Evolutionary conservation across 2,797 vertebrate genomes (phyloP).

Genomic region (Gymnodraco acuticeps): DNA sequence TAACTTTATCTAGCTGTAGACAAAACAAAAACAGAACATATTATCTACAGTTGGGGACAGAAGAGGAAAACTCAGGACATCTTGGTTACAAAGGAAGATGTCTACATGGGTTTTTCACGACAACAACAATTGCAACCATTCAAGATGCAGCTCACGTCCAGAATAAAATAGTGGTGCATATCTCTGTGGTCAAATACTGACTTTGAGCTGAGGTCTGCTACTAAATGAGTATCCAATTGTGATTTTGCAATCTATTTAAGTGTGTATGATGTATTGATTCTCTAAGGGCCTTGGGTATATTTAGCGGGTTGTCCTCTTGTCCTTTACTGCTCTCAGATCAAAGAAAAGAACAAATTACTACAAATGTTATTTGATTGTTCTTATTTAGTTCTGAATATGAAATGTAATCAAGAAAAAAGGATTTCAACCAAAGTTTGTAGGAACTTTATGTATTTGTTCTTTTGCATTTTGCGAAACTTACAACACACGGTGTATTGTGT

Average conservation of each 20-base stretch:
- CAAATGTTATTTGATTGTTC: neutral
- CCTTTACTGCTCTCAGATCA: slow-evolving; percentile 20
- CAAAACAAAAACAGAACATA: neutral
- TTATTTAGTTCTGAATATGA: neutral
- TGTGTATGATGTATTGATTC: slow-evolving; percentile 27
- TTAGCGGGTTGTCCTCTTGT: slow-evolving; percentile 2
- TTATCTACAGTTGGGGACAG: neutral
- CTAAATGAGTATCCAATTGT: slow-evolving; percentile 32
- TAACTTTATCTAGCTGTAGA: slow-evolving; percentile 87
- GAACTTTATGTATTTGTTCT: neutral
- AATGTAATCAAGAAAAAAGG: neutral
- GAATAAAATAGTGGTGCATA: slow-evolving; percentile 17
- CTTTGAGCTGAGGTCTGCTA: slow-evolving; percentile 38
- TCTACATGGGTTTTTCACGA: neutral
- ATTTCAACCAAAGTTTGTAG: neutral
- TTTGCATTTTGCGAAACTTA: neutral
- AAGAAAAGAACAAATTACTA: neutral
- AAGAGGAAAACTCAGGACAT: neutral
- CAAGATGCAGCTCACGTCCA: neutral
- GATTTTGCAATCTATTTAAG: slow-evolving; percentile 16
- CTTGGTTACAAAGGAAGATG: neutral
- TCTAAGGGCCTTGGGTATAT: neutral
- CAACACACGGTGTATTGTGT: neutral
- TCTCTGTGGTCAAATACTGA: slow-evolving; percentile 32
- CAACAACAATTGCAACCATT: neutral